Percentiles rank a stretch among this genome's conserved stretches.
Conservation (phyloP, 2,113 vertebrate genomes). For the Malurus alboscapulatus region DNA sequence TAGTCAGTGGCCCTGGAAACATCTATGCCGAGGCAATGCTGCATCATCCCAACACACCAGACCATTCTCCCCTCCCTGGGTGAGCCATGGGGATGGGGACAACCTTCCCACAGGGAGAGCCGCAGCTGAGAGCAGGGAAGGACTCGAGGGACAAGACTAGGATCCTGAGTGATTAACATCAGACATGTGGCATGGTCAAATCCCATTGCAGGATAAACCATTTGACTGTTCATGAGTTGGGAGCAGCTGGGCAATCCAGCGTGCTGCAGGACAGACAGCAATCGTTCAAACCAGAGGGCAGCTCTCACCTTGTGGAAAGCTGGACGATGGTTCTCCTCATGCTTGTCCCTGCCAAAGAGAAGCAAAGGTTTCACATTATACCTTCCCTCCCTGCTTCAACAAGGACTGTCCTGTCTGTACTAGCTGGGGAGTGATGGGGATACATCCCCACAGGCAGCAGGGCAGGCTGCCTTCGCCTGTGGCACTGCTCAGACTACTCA, state of each 20-base stretch:
- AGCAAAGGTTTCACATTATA: not conserved
- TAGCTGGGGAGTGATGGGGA: rapidly evolving
- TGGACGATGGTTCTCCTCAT: slow-evolving; percentile 95
- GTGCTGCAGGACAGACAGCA: rapidly evolving
- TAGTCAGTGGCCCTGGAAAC: not conserved
- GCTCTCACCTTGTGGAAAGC: slow-evolving; percentile 90
- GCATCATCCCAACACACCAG: rapidly evolving
- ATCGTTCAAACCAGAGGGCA: not conserved
- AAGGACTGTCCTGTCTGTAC: not conserved
- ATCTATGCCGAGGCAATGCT: rapidly evolving
- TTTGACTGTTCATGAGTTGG: rapidly evolving
- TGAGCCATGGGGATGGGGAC: not conserved
- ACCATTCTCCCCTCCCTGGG: not conserved
- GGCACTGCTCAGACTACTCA: slow-evolving; percentile 68
- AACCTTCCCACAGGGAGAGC: not conserved
- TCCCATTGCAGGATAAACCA: rapidly evolving
- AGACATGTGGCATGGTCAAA: not conserved
- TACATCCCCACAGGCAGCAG: rapidly evolving
- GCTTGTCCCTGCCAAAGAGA: slow-evolving; percentile 85
- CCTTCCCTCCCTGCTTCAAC: not conserved
- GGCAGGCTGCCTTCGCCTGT: not conserved
- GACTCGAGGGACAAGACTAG: not conserved
- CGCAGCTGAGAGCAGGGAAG: not conserved
- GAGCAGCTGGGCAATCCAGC: not conserved
- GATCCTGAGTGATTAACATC: not conserved